Conservation (phyloP, 2,797 vertebrate species). For the Sebastes ruberrimus region DNA sequence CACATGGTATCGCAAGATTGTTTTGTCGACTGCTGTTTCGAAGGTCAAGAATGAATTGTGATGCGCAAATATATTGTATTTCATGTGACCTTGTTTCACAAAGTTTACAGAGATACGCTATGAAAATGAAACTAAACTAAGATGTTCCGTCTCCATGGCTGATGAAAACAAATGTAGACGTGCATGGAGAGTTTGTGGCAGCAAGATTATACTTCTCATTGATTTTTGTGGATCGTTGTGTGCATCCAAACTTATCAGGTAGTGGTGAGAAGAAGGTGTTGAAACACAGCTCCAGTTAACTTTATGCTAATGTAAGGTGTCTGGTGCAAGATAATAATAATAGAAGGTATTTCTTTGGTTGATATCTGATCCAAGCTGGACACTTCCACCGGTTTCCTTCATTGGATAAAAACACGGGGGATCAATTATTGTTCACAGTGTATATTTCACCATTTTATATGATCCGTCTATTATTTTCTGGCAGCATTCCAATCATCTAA, state of each 20-base stretch:
- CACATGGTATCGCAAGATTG: not conserved
- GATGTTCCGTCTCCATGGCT: not conserved
- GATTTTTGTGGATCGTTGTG: not conserved
- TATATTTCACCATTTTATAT: conserved; percentile 14
- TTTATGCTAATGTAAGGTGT: not conserved
- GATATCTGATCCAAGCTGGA: conserved; percentile 15
- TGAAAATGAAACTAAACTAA: too few relatives aligned
- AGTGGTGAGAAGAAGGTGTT: not conserved
- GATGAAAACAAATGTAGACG: not conserved
- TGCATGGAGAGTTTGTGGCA: not conserved
- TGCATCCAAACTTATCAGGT: not conserved
- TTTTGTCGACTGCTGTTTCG: not conserved
- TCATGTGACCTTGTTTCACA: not conserved
- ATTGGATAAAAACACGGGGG: not conserved
- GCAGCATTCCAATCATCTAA: not conserved
- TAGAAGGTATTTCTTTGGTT: not conserved
- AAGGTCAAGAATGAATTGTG: not conserved
- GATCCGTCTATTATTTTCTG: not conserved
- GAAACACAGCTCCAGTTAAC: not conserved
- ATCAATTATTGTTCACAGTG: conserved; percentile 22
- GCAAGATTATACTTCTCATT: not conserved
- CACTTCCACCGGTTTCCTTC: not conserved
- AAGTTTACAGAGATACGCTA: not conserved
- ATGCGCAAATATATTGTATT: not conserved
- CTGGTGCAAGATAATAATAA: not conserved